Conservation (phyloP, 2,888 invertebrate genomes). For the Synergus laeviventris region DNA sequence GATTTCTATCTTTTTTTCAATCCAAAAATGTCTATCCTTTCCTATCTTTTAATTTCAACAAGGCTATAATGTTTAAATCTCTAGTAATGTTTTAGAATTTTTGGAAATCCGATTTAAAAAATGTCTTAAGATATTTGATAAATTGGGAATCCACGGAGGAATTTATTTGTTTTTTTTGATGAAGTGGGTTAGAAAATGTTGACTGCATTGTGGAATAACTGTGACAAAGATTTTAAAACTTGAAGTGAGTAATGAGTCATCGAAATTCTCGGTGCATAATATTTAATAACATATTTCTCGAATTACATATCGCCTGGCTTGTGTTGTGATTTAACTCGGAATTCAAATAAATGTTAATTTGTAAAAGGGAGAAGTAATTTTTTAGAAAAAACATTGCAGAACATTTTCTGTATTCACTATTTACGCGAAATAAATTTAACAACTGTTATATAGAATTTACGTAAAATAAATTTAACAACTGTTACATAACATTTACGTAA, state of each 20-base stretch:
- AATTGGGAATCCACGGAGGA: not conserved
- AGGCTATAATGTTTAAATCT: no score
- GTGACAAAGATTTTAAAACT: not conserved
- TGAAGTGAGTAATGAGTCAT: not conserved
- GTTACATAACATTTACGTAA: no score
- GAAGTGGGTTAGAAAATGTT: not conserved
- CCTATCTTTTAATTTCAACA: no score
- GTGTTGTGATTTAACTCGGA: not conserved
- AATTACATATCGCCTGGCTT: not conserved
- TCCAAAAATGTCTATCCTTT: no score
- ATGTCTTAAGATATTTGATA: no score
- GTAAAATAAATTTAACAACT: no score
- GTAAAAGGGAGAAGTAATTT: not conserved
- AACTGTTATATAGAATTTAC: no score
- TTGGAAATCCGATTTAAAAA: no score
- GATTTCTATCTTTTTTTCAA: no score
- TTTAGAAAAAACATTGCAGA: not conserved
- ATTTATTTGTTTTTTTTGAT: not conserved
- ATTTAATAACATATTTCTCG: not conserved
- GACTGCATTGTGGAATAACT: not conserved
- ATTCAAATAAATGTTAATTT: not conserved
- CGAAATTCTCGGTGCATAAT: not conserved
- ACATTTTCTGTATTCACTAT: no score
- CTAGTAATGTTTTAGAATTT: no score
- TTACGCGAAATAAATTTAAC: no score